These are phyloP conservation scores for Mantis religiosa DNA, from an alignment of 2,888 invertebrate species.

Conservation along the genomic window DNA sequence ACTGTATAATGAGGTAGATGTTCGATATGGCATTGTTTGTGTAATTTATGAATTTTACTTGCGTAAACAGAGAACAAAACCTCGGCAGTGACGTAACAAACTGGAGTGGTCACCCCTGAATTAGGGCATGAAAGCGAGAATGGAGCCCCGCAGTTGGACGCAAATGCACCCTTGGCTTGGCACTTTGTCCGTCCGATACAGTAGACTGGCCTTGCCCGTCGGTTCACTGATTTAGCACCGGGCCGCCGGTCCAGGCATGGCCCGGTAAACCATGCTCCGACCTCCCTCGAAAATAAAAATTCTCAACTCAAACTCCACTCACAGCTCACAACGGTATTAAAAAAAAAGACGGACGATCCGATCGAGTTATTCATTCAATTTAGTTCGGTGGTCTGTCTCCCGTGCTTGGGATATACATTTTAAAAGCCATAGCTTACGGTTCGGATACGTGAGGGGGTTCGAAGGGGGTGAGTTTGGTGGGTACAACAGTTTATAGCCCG, in stretches of 20 bases:
- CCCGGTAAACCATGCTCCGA: constrained; percentile 1
- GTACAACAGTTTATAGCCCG: neutral
- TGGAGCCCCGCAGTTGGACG: neutral
- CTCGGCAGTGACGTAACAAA: too few relatives aligned
- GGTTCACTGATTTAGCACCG: constrained; percentile 5
- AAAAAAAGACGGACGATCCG: constrained; percentile 1
- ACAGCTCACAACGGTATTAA: neutral
- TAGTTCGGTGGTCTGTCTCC: neutral
- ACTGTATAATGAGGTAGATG: too few relatives aligned
- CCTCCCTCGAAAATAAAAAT: neutral
- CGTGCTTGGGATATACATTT: neutral
- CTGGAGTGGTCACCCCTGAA: neutral
- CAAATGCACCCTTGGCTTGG: neutral
- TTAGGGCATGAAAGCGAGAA: neutral
- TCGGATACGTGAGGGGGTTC: neutral
- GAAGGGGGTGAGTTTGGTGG: neutral
- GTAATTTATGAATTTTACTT: too few relatives aligned
- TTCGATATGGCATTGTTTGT: too few relatives aligned
- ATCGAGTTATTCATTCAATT: constrained; percentile 11
- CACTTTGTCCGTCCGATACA: neutral
- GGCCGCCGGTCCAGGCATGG: neutral
- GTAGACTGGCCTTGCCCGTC: neutral
- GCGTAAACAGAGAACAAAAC: too few relatives aligned
- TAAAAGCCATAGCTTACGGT: neutral
- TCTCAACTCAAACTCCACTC: neutral